Base-by-base conservation (phyloP, 2,888 invertebrate species). In the Blastobasis lacticolella region DNA sequence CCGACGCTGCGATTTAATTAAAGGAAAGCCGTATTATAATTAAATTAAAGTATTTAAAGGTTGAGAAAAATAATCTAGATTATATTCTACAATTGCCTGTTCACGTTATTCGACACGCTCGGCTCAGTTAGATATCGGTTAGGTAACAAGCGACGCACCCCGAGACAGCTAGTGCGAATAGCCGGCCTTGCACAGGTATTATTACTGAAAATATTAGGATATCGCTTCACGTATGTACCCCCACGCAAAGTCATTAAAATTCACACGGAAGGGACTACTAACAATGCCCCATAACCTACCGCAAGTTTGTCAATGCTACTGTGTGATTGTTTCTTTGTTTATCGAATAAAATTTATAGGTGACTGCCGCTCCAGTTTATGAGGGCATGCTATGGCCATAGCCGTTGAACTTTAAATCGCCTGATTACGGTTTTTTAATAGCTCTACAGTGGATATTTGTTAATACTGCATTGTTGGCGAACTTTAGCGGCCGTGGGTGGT, bases 391-490 rank as follows among this genome's bases (percentile, higher is more conserved):
- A 69, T 73, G 23, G 23, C 23, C 23, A 68, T 77, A 80, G 78
- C 64, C 81, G 72, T 80, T 83, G 86, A 87, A 82, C 87, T 79
- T 71, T 75, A 69, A 78, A 82, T 80, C 76, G 75, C 67, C 72
- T 79, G 80, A 85, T 85, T 84, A 83, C 78, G 77, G 74, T 72
- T 81, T 83, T 80, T 84, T 81, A 82, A 83, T 83, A 77, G 76
- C 69, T 49, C 73, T 64, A 68, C 67, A 65, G 74, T 64, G 72
- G 77, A 73, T 78, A 75, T 79, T 81, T 71, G 73, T 74, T 74
- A 62, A 70, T 77, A 75, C 74, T 76, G 73, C 73, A 77, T 73
- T 78, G 73, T 75, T 66, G 59, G 64, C 56, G 60, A 55, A 66
- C 66, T 62, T 72, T 68, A 69, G 69, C 66, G 65, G 49, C 41